Conservation (phyloP, 2,113 vertebrate species). For the Hyaena hyaena region DNA sequence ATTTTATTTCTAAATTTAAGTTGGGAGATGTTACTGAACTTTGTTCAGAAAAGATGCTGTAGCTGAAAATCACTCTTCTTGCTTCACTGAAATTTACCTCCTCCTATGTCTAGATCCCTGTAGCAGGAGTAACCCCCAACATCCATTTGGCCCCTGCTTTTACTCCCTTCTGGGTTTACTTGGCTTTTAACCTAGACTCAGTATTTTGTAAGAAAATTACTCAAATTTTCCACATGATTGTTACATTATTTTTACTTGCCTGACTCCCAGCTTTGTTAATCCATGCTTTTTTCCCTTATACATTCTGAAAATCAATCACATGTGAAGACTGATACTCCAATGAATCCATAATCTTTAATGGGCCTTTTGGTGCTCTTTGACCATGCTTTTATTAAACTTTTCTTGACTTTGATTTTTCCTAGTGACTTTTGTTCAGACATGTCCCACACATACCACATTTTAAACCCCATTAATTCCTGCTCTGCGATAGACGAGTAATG, state of each 20-base stretch:
- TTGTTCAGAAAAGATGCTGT: constrained; percentile 51
- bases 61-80: constrained; percentile 28
- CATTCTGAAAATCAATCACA: not conserved
- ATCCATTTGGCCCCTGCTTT: not conserved
- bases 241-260: not conserved
- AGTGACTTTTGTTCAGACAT: not conserved
- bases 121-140: not conserved
- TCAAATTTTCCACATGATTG: not conserved
- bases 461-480: not conserved
- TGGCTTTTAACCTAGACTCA: not conserved
- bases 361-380: not conserved
- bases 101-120: not conserved
- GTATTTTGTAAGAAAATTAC: not conserved
- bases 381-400: not conserved
- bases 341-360: not conserved
- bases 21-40: constrained; percentile 32
- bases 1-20: constrained; percentile 49
- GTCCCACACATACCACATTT: not conserved
- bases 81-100: not conserved
- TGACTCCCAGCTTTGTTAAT: not conserved
- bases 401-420: not conserved
- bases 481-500: not conserved
- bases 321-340: not conserved
- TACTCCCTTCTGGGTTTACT: not conserved
- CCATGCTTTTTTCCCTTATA: not conserved